A percentile compares a stretch with the other conserved stretches of the same genome.
phyloP scores from a whole-genome alignment of 2,888 invertebrate genomes.

The Erebia palarica region DNA sequence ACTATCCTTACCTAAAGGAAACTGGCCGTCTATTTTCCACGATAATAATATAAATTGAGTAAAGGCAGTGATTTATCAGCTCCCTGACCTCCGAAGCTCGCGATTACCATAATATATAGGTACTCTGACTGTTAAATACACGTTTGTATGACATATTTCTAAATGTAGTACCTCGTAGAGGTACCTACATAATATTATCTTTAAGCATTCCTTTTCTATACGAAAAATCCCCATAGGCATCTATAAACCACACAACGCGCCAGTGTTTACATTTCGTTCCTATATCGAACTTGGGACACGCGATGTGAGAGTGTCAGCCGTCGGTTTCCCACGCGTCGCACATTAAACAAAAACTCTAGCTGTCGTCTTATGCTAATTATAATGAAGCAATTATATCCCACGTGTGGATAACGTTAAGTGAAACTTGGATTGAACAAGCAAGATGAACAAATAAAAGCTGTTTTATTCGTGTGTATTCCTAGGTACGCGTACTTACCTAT shows the following conservation, averaged over 20 bases:
- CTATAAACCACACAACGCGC: slow-evolving; percentile 18
- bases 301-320: slow-evolving; percentile 39
- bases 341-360: slow-evolving; percentile 68
- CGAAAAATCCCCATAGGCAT: not conserved
- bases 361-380: slow-evolving; percentile 57
- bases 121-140: too few species aligned
- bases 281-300: slow-evolving; percentile 30
- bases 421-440: slow-evolving; percentile 8
- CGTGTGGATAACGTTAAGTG: slow-evolving; percentile 30
- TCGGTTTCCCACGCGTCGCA: slow-evolving; percentile 65
- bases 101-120: too few species aligned
- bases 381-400: slow-evolving; percentile 60
- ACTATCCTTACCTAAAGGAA: too few species aligned
- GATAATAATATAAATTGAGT: too few species aligned
- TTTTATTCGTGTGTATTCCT: slow-evolving; percentile 1
- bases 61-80: too few species aligned
- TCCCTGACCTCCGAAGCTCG: too few species aligned
- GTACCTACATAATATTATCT: not conserved
- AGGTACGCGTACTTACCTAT: not conserved
- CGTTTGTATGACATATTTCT: too few species aligned
- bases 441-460: slow-evolving; percentile 1
- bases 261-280: slow-evolving; percentile 30
- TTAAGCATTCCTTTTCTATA: not conserved
- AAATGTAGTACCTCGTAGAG: too few species aligned
- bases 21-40: too few species aligned